Conservation (phyloP, 2,113 vertebrate genomes). For the Python bivittatus region DNA sequence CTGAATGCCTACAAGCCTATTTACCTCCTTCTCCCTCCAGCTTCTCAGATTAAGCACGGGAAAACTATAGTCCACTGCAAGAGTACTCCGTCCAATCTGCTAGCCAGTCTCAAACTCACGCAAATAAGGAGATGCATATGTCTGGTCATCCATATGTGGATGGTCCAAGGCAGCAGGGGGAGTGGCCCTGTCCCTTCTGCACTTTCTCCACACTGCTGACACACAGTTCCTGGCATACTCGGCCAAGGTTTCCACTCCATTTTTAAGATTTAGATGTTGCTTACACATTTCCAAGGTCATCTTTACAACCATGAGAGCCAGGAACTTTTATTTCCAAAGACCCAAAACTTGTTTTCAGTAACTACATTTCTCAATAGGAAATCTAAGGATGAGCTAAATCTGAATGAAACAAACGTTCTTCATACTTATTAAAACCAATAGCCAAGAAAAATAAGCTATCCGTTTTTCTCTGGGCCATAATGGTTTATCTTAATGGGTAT, state of each 20-base stretch:
- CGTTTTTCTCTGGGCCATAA: not conserved
- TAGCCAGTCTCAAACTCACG: not conserved
- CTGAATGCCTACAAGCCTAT: not conserved
- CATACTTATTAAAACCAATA: not conserved
- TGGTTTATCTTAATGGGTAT: not conserved
- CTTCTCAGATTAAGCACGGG: not conserved
- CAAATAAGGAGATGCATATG: not conserved
- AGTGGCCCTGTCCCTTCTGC: not conserved
- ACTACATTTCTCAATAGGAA: not conserved
- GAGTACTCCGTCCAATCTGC: not conserved
- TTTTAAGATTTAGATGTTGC: not conserved
- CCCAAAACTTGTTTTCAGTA: not conserved
- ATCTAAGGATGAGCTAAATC: not conserved
- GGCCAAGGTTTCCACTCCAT: not conserved
- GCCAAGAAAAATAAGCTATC: not conserved
- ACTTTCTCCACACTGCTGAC: not conserved
- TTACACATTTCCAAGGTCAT: not conserved
- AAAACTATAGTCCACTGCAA: not conserved
- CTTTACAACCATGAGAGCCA: not conserved
- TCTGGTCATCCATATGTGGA: not conserved
- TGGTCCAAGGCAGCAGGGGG: too few species aligned
- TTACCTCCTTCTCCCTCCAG: not conserved
- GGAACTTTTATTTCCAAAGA: not conserved
- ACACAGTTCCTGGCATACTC: not conserved
- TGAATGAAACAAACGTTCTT: not conserved